Base-by-base conservation (phyloP, 2,888 invertebrate species). In the Agrotis clavis region DNA sequence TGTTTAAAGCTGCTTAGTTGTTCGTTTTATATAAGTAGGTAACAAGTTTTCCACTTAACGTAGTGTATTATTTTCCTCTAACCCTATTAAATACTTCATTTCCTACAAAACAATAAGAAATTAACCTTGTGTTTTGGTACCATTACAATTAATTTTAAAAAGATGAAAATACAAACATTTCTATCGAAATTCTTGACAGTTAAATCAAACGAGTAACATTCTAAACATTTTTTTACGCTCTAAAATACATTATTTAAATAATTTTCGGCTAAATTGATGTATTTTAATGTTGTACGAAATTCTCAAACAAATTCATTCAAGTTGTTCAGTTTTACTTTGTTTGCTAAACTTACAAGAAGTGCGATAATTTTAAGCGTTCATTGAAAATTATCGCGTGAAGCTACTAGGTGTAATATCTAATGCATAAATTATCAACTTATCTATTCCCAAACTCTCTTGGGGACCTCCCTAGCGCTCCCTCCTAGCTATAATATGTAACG, bases 361-460 rank as follows among this genome's bases (percentile, higher is more conserved):
- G 72, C 30, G 64, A 71, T 62, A 76, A 77, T 82, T 80, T 77
- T 59, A 79, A 79, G 59, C 50, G 69, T 73, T 81, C 71, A 77
- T 77, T 75, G 74, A 82, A 83, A 82, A 80, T 85, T 81, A 87
- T 84, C 85, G 78, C 85, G 84, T 81, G 74, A 82, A 84, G 79
- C 79, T 76, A 79, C 77, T 87, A 84, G 87, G 87, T 84, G 88
- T 90, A 87, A 89, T 87, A 89, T 86, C 87, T 87, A 89, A 91
- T 93, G 91, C 91, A 94, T 94, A 93, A 92, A 90, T 92, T 90
- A 93, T 92, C 86, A 91, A 89, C 86, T 90, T 90, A 93, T 93
- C 92, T 92, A 89, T 92, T 90, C 86, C 82, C 84, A 83, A 86
- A 84, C 69, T 84, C 86, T 74, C 86, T 71, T 68, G 88, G 86